Conservation (phyloP, 2,113 vertebrate species). For the Phainopepla nitens region DNA sequence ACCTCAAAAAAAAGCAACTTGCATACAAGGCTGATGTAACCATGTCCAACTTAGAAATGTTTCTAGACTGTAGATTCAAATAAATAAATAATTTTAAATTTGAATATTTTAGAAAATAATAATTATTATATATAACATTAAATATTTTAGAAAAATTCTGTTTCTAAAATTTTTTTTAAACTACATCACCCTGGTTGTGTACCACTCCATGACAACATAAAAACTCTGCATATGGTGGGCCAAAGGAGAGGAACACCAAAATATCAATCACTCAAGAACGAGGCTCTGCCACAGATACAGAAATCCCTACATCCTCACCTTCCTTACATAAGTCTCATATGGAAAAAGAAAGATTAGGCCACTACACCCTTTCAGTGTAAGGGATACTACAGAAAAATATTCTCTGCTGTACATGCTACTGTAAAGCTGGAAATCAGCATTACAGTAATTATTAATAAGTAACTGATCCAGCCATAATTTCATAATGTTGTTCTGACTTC, state of each 20-base stretch:
- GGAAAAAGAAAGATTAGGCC: not conserved
- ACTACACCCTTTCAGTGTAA: not conserved
- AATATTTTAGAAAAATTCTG: not conserved
- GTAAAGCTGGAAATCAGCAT: not conserved
- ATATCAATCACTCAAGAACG: fast-evolving
- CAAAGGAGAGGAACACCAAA: not conserved
- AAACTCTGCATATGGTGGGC: not conserved
- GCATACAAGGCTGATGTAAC: not conserved
- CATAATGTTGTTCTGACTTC: not conserved
- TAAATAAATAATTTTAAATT: not conserved
- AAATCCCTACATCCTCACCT: not conserved
- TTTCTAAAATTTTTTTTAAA: not conserved
- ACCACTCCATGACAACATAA: not conserved
- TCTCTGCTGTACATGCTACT: not conserved
- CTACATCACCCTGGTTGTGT: fast-evolving
- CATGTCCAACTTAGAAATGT: not conserved
- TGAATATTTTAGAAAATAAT: not conserved
- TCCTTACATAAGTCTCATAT: not conserved
- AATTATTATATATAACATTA: not conserved
- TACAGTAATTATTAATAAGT: not conserved
- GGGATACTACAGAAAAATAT: not conserved
- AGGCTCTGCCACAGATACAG: not conserved
- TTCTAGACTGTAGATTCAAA: not conserved
- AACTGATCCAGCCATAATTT: not conserved
- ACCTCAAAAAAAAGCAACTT: not conserved